A percentile compares a stretch with the other conserved stretches of the same genome.
Conservation (phyloP, 2,113 vertebrate genomes). For the Chrysochloris asiatica region DNA sequence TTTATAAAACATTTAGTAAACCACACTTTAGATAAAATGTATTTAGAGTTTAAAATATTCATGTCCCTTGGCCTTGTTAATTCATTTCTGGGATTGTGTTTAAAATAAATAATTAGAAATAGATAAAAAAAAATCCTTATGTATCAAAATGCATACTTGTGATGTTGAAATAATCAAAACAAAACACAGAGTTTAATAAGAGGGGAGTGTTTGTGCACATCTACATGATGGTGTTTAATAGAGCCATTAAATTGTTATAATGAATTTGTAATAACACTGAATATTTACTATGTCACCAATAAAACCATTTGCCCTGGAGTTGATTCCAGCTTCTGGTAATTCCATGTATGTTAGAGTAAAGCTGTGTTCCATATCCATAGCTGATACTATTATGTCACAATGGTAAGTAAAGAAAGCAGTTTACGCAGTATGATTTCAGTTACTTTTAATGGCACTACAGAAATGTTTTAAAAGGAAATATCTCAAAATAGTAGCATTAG, state of each 20-base stretch:
- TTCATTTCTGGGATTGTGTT: slow-evolving; percentile 4
- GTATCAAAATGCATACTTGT: not conserved
- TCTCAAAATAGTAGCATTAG: not conserved
- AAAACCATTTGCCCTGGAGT: too few relatives aligned
- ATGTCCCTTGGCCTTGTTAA: not conserved
- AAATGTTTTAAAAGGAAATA: slow-evolving; percentile 55
- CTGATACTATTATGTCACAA: not conserved
- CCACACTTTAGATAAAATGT: not conserved
- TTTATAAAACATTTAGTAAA: slow-evolving; percentile 25
- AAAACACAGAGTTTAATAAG: not conserved
- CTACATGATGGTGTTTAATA: not conserved
- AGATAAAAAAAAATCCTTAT: slow-evolving; percentile 29
- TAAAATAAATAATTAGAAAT: not conserved
- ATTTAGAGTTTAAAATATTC: not conserved
- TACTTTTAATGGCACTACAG: not conserved
- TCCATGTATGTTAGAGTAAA: too few relatives aligned
- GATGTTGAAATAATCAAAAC: not conserved
- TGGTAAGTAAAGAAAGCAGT: not conserved
- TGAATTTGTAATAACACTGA: not conserved
- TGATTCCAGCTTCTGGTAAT: too few relatives aligned
- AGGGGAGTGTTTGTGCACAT: not conserved
- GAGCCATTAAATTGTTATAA: not conserved
- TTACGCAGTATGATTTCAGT: not conserved
- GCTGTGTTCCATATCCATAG: too few relatives aligned
- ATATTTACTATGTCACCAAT: not conserved